These are phyloP conservation scores for Marasmarcha lunaedactyla DNA, from an alignment of 2,888 invertebrate genomes.

Conservation along the genomic window DNA sequence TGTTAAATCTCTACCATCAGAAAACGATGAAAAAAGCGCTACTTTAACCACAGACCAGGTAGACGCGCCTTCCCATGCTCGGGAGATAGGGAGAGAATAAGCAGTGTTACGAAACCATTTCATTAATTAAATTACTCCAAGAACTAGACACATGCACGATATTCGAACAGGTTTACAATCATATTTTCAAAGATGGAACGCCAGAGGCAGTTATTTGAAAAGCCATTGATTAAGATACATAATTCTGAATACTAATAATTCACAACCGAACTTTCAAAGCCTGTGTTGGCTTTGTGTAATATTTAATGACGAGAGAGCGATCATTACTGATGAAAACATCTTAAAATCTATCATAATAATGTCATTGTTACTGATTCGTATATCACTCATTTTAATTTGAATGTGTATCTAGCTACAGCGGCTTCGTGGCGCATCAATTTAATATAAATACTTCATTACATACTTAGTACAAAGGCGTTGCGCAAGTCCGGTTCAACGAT, in stretches of 20 bases:
- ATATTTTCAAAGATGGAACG: slow-evolving; percentile 15
- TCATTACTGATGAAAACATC: neutral
- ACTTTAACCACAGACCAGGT: slow-evolving; percentile 3
- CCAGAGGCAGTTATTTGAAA: slow-evolving; percentile 24
- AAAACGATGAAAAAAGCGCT: slow-evolving; percentile 10
- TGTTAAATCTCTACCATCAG: slow-evolving; percentile 18
- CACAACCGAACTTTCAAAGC: slow-evolving; percentile 23
- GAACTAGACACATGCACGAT: slow-evolving; percentile 11
- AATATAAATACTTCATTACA: slow-evolving; percentile 46
- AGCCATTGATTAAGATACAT: slow-evolving; percentile 19
- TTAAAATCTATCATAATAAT: slow-evolving; percentile 25
- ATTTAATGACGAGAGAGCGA: slow-evolving; percentile 8
- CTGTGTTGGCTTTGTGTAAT: neutral
- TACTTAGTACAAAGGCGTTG: slow-evolving; percentile 31
- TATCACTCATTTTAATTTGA: slow-evolving; percentile 55
- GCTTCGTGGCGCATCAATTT: slow-evolving; percentile 37
- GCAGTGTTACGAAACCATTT: slow-evolving; percentile 32
- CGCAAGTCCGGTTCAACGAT: slow-evolving; percentile 36
- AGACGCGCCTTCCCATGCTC: slow-evolving; percentile 18
- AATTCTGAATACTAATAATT: slow-evolving; percentile 21
- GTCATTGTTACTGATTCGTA: slow-evolving; percentile 40
- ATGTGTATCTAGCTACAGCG: slow-evolving; percentile 24
- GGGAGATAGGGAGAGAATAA: slow-evolving; percentile 12
- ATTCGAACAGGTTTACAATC: slow-evolving; percentile 24
- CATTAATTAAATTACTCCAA: slow-evolving; percentile 30